phyloP scores from a whole-genome alignment of 1,140 invertebrate genomes.

The Drosophila teissieri region DNA sequence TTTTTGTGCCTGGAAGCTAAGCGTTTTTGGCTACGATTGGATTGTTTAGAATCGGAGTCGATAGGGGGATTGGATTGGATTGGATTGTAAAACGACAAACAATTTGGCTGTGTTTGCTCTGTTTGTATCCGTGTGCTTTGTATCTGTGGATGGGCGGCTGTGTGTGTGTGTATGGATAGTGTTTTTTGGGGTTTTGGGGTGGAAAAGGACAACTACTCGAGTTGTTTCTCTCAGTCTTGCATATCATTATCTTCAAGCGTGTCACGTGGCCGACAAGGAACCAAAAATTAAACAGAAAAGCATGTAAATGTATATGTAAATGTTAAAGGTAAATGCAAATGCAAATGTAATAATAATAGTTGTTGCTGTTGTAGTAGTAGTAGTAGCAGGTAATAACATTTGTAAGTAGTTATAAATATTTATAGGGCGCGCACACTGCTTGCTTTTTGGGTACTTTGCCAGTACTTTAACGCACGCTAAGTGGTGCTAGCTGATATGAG shows the following conservation, averaged over 20 bases:
- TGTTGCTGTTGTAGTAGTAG: constrained; percentile 11
- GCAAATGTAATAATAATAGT: constrained; percentile 57
- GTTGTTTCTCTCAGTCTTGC: constrained; percentile 62
- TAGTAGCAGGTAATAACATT: constrained; percentile 58
- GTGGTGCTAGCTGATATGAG: constrained; percentile 23
- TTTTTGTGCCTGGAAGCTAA: constrained; percentile 54
- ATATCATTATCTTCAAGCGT: constrained; percentile 60
- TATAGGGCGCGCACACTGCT: constrained; percentile 42
- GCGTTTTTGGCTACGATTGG: constrained; percentile 41
- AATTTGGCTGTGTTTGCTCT: constrained; percentile 42
- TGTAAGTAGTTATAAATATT: constrained; percentile 68
- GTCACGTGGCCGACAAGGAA: constrained; percentile 51
- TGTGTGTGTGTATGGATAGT: constrained; percentile 3
- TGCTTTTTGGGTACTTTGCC: constrained; percentile 65
- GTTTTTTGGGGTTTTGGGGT: constrained; percentile 9
- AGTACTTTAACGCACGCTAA: constrained; percentile 61
- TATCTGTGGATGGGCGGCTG: constrained; percentile 17
- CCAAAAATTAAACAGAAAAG: constrained; percentile 50
- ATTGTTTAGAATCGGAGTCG: constrained; percentile 32
- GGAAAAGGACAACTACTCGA: constrained; percentile 52
- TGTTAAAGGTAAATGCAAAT: constrained; percentile 48
- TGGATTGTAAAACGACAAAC: constrained; percentile 53
- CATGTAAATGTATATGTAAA: constrained; percentile 55
- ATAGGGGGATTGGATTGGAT: constrained; percentile 34
- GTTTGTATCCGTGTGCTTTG: constrained; percentile 35